Percentiles rank a stretch among this genome's conserved stretches.
Evolutionary conservation across 2,797 vertebrate genomes (phyloP).

Genomic region (Lepus townsendii): DNA sequence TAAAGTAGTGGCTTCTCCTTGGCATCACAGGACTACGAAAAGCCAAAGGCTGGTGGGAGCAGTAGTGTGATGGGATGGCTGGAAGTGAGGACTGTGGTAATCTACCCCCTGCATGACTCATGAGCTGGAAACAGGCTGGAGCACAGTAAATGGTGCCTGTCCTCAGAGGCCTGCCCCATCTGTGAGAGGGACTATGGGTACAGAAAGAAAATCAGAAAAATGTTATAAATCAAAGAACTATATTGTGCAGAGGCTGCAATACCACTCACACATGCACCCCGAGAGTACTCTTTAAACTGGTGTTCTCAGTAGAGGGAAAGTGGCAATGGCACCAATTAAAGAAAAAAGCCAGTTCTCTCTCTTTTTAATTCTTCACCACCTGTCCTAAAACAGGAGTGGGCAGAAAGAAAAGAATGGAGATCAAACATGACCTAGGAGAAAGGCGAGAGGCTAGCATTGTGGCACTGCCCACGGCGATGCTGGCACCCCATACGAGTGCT

Average conservation of each 20-base stretch:
- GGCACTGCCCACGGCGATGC: too few relatives aligned
- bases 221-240: background rate
- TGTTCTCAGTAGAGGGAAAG: background rate
- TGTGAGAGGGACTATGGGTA: background rate
- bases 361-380: background rate
- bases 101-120: rapidly evolving
- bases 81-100: background rate
- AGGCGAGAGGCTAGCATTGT: background rate
- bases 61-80: background rate
- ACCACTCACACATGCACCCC: background rate
- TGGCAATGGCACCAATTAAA: too few relatives aligned
- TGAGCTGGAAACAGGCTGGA: background rate
- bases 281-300: background rate
- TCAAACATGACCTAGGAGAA: background rate
- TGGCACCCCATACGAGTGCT: too few relatives aligned
- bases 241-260: background rate
- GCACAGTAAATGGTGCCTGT: background rate
- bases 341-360: background rate
- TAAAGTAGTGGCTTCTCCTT: background rate
- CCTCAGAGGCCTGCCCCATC: too few relatives aligned
- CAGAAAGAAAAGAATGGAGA: background rate
- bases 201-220: background rate
- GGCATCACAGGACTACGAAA: background rate
- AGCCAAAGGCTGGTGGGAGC: background rate
- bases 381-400: background rate